These are phyloP conservation scores for Mythimna impura DNA, from an alignment of 2,888 invertebrate genomes.

Conservation along the genomic window DNA sequence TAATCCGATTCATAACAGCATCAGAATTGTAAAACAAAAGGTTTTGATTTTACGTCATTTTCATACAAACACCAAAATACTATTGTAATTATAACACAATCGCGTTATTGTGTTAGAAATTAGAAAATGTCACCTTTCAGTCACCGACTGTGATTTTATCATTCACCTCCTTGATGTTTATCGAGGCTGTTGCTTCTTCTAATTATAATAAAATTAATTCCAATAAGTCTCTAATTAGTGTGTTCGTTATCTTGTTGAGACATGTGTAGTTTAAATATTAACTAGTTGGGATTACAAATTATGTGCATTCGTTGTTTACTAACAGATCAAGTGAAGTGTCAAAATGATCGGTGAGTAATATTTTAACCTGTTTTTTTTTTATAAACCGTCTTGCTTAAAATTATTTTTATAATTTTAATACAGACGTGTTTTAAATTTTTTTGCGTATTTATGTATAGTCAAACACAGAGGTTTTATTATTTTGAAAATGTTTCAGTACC, in stretches of 20 bases:
- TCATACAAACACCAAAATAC: constrained; percentile 28
- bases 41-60: constrained; percentile 22
- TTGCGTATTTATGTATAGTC: background rate
- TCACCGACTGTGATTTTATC: constrained; percentile 12
- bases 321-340: constrained; percentile 21
- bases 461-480: constrained; percentile 21
- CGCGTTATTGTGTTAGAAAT: constrained; percentile 34
- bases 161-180: constrained; percentile 24
- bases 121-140: background rate
- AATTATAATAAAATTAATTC: background rate
- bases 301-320: background rate
- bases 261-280: constrained; percentile 4
- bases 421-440: background rate
- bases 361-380: background rate
- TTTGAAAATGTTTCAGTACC: background rate
- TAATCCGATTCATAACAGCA: constrained; percentile 8
- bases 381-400: constrained; percentile 7
- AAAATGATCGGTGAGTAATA: constrained; percentile 32
- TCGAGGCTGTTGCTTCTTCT: constrained; percentile 12
- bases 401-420: constrained; percentile 20
- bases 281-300: constrained; percentile 1
- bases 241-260: background rate
- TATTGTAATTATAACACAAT: constrained; percentile 47
- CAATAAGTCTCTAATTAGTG: constrained; percentile 2
- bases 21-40: constrained; percentile 27